These are phyloP conservation scores for Eriosoma lanigerum DNA, from an alignment of 1,140 invertebrate genomes.

Conservation along the genomic window DNA sequence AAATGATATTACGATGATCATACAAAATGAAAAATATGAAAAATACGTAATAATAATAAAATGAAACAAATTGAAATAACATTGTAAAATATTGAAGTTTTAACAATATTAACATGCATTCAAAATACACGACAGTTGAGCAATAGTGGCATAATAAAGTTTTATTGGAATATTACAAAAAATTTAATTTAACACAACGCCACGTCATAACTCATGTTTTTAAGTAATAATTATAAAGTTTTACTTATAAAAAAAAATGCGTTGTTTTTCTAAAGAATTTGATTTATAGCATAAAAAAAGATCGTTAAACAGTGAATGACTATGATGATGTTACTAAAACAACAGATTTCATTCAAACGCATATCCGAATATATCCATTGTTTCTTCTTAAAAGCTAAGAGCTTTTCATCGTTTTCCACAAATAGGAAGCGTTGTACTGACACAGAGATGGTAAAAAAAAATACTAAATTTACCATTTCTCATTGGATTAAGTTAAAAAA, in stretches of 20 bases:
- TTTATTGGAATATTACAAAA: not conserved
- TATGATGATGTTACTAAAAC: not conserved
- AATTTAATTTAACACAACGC: not conserved
- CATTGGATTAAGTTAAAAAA: too few species aligned
- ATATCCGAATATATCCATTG: not conserved
- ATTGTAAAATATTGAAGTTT: not conserved
- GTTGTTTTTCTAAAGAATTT: too few species aligned
- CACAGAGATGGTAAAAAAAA: too few species aligned
- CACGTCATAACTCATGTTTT: too few species aligned
- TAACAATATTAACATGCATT: conserved; percentile 9
- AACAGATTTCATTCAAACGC: not conserved
- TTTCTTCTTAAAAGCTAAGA: not conserved
- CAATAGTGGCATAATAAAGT: too few species aligned
- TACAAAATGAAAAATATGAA: not conserved
- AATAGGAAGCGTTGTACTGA: not conserved
- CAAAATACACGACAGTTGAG: not conserved
- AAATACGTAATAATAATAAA: conserved; percentile 4
- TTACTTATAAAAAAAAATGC: too few species aligned
- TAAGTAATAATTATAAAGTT: too few species aligned
- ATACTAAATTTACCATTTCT: not conserved
- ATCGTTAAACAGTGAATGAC: too few species aligned
- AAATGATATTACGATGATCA: not conserved
- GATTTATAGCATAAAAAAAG: too few species aligned
- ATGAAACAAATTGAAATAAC: not conserved
- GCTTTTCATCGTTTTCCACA: not conserved